These are phyloP conservation scores for Columbina picui DNA, from an alignment of 2,113 vertebrate species.

Conservation along the genomic window DNA sequence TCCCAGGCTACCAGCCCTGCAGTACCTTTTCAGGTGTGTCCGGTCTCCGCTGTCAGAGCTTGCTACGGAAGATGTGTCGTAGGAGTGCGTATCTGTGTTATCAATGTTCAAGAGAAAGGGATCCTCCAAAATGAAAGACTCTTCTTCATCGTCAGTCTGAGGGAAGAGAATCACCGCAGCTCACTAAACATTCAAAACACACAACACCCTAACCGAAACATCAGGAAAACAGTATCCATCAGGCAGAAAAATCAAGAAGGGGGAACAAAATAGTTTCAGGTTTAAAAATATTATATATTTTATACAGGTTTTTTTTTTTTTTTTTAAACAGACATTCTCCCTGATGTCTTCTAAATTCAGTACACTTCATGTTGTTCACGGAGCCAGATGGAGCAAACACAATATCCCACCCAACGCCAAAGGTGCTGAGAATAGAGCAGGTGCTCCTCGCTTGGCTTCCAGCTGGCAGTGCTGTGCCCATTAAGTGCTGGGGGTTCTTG, in stretches of 20 bases:
- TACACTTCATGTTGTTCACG: background rate
- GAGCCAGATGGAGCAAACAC: background rate
- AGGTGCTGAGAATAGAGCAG: background rate
- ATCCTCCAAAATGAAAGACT: constrained; percentile 92
- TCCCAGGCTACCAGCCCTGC: background rate
- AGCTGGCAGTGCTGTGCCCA: background rate
- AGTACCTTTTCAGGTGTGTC: constrained; percentile 87
- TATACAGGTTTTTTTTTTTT: too few species aligned
- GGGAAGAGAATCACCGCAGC: constrained; percentile 1
- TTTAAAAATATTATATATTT: background rate
- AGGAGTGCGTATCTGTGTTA: constrained; percentile 91
- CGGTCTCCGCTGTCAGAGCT: constrained; percentile 98
- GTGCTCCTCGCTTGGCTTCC: background rate
- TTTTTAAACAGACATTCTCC: background rate
- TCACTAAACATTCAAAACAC: fast-evolving
- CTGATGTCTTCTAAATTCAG: background rate
- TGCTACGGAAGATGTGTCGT: constrained; percentile 94
- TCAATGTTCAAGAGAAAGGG: constrained; percentile 90
- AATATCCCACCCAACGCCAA: background rate
- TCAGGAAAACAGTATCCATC: background rate
- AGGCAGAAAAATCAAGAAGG: background rate
- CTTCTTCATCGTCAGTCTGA: constrained; percentile 95
- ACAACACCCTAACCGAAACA: background rate
- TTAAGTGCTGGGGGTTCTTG: background rate
- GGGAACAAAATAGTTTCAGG: background rate